Conservation (phyloP, 2,797 vertebrate genomes). For the Onychomys torridus region DNA sequence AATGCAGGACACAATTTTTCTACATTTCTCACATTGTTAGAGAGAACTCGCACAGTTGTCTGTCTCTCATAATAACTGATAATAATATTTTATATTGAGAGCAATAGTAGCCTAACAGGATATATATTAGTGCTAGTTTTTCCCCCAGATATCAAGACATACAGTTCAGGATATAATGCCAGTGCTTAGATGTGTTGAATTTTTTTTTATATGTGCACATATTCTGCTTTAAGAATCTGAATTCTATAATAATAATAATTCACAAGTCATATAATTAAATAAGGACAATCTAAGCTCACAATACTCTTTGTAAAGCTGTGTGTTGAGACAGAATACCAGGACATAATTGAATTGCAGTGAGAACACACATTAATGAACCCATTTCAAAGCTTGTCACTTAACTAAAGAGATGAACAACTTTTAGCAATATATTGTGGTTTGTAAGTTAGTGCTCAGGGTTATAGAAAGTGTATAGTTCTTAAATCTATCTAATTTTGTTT, state of each 20-base stretch:
- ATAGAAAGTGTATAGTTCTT: not conserved
- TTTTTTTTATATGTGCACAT: not conserved
- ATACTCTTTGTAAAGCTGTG: conserved; percentile 45
- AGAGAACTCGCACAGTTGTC: not conserved
- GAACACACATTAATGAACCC: not conserved
- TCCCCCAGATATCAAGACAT: not conserved
- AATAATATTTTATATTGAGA: not conserved
- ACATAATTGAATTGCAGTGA: not conserved
- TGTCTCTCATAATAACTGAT: not conserved
- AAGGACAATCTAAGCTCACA: conserved; percentile 30
- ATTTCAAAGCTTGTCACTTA: conserved; percentile 29
- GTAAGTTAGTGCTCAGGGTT: conserved; percentile 23
- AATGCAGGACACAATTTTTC: not conserved
- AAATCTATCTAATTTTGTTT: conserved; percentile 61
- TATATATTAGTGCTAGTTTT: not conserved
- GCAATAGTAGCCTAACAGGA: not conserved
- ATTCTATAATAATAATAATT: conserved; percentile 25
- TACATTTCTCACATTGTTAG: not conserved
- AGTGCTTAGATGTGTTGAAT: not conserved
- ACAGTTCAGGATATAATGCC: not conserved
- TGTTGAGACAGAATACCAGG: not conserved
- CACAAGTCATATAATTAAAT: not conserved
- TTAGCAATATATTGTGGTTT: not conserved
- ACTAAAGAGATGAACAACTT: not conserved
- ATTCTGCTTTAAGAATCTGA: conserved; percentile 44